A percentile compares a stretch with the other conserved stretches of the same genome.
These are phyloP conservation scores for Lithobates pipiens DNA, from an alignment of 2,797 vertebrate species.

Conservation along the genomic window DNA sequence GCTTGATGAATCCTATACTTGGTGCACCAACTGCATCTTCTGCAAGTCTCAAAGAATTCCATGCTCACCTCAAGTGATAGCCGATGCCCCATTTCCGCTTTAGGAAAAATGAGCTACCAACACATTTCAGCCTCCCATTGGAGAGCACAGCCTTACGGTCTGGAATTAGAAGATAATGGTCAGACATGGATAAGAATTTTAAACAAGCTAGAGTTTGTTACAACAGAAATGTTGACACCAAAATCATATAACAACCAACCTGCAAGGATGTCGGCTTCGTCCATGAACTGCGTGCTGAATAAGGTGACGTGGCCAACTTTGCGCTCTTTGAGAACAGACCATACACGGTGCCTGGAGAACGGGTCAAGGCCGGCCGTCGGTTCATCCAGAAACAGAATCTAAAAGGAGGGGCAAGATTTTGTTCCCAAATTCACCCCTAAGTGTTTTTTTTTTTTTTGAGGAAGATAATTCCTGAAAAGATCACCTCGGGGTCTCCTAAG, in stretches of 20 bases:
- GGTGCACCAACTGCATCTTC: too few relatives aligned
- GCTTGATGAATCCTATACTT: too few relatives aligned
- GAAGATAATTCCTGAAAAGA: too few relatives aligned
- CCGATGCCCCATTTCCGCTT: constrained; percentile 94
- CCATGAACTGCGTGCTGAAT: too few relatives aligned
- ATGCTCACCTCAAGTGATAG: constrained; percentile 87
- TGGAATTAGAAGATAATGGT: constrained; percentile 61
- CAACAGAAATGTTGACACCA: too few relatives aligned
- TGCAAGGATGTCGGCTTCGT: not conserved
- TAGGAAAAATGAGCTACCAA: constrained; percentile 90
- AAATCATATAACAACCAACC: not conserved
- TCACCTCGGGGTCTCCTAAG: not conserved
- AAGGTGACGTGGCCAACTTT: not conserved
- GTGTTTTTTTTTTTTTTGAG: too few relatives aligned
- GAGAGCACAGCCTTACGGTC: constrained; percentile 94
- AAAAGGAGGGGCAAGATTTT: not conserved
- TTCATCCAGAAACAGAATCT: not conserved
- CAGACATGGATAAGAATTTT: too few relatives aligned
- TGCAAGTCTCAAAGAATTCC: too few relatives aligned
- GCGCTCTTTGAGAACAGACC: not conserved
- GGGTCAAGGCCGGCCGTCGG: not conserved
- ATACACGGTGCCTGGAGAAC: not conserved
- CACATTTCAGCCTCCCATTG: constrained; percentile 86
- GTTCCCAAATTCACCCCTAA: too few relatives aligned
- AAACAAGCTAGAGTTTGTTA: too few relatives aligned